Percentiles rank a stretch among this genome's conserved stretches.
phyloP scores from a whole-genome alignment of 2,113 vertebrate species.

The Sceloporus undulatus region DNA sequence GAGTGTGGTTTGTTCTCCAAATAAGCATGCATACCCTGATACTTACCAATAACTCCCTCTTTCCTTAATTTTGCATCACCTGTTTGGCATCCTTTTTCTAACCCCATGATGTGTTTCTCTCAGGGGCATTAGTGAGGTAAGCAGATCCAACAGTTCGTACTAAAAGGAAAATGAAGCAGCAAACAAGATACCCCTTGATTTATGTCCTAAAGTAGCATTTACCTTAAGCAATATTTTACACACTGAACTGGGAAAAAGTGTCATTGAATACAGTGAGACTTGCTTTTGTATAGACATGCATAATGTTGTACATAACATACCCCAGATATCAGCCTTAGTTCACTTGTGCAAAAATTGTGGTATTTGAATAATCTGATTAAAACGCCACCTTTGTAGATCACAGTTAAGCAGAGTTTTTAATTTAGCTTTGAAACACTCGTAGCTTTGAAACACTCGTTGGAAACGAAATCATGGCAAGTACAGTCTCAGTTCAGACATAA shows the following conservation, averaged over 20 bases:
- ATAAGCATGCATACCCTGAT: background rate
- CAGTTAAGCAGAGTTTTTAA: background rate
- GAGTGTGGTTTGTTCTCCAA: background rate
- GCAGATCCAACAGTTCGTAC: background rate
- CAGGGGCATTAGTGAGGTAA: background rate
- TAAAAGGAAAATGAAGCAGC: background rate
- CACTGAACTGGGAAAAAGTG: background rate
- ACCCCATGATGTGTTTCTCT: background rate
- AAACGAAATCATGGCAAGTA: background rate
- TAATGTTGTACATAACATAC: background rate
- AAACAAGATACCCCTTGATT: background rate
- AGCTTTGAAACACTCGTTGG: constrained; percentile 22
- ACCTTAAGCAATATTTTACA: too few species aligned
- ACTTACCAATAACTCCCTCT: fast-evolving
- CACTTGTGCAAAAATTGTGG: background rate
- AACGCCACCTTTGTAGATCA: background rate
- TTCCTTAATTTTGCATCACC: background rate
- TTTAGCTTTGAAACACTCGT: constrained; percentile 16
- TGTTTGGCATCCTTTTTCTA: constrained; percentile 5
- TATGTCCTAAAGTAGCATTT: too few species aligned
- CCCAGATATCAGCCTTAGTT: background rate
- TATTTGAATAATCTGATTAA: background rate
- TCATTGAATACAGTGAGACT: background rate
- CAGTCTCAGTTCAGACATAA: background rate
- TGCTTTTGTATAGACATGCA: background rate